Evolutionary conservation across 2,888 invertebrate species (phyloP), one percentile per base, ranked within the genome.

Genomic region (Lypha dubia): DNA sequence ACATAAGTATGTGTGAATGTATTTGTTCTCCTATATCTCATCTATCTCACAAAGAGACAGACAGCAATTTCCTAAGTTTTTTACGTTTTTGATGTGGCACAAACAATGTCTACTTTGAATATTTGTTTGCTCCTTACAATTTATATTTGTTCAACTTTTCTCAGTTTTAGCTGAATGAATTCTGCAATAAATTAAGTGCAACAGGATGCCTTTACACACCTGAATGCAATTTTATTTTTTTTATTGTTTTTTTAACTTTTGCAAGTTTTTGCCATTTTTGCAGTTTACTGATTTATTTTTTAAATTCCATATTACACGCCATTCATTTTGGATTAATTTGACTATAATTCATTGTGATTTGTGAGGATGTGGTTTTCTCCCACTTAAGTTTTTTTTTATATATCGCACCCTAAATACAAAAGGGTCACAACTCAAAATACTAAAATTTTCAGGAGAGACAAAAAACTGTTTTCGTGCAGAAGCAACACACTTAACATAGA

Each of bases 141-240:
- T 70, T 62, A 63, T 63, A 49, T 63, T 71, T 68, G 38, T 38
- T 62, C 15, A 35, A 44, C 58, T 28, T 44, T 58, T 20, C 22
- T 71, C 24, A 11, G 38, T 60, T 24, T 60, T 49, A 17, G 28
- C 44, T 38, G 60, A 41, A 56, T 70, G 32, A 13, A 38, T 38
- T 38, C 49, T 5, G 81, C 58, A 73, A 86, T 82, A 85, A 86
- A 86, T 86, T 86, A 77, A 75, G 77, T 49, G 80, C 85, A 82
- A 83, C 86, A 85, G 79, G 68, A 82, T 71, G 67, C 73, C 44
- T 74, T 84, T 86, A 76, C 81, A 79, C 86, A 84, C 86, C 71
- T 84, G 83, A 83, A 65, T 83, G 74, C 70, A 56, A 84, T 75
- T 79, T 70, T 58, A 65, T 65, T 62, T 79, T 63, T 20, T 77